Percentiles rank a stretch among this genome's conserved stretches.
Evolutionary conservation across 2,113 vertebrate species (phyloP).

Genomic region (Uropsilus gracilis): DNA sequence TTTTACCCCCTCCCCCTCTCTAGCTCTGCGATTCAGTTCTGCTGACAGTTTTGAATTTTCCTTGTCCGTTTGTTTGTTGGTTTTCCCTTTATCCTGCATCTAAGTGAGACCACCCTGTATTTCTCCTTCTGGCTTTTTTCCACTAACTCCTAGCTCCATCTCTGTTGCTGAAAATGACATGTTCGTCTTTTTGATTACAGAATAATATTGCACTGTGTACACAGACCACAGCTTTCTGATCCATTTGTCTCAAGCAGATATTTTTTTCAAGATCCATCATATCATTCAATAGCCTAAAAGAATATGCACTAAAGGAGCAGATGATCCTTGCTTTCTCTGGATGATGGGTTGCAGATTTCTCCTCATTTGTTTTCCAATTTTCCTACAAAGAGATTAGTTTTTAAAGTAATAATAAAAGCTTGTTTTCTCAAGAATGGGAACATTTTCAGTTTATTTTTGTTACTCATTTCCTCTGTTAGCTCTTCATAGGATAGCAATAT

Average conservation of each 20-base stretch:
- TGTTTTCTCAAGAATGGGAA: neutral
- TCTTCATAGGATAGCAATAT: neutral
- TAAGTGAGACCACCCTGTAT: too few relatives aligned
- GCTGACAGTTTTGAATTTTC: too few relatives aligned
- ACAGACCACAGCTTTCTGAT: too few relatives aligned
- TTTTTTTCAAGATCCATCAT: neutral
- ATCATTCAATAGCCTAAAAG: neutral
- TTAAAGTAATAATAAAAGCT: neutral
- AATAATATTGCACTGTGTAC: too few relatives aligned
- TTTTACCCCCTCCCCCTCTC: too few relatives aligned
- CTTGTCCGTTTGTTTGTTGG: too few relatives aligned
- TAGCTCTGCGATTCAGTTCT: too few relatives aligned
- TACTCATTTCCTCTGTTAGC: neutral
- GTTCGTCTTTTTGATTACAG: too few relatives aligned
- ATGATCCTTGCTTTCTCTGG: neutral
- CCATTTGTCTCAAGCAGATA: too few relatives aligned
- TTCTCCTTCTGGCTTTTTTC: neutral
- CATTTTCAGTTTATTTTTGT: slow-evolving; percentile 35
- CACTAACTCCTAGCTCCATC: too few relatives aligned
- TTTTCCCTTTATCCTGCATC: too few relatives aligned
- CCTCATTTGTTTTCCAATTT: neutral
- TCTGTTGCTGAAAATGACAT: too few relatives aligned
- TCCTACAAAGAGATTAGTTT: neutral
- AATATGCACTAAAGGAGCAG: neutral
- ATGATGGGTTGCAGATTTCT: neutral